Base-by-base conservation (phyloP, 2,113 vertebrate species). In the Atractosteus spatula region DNA sequence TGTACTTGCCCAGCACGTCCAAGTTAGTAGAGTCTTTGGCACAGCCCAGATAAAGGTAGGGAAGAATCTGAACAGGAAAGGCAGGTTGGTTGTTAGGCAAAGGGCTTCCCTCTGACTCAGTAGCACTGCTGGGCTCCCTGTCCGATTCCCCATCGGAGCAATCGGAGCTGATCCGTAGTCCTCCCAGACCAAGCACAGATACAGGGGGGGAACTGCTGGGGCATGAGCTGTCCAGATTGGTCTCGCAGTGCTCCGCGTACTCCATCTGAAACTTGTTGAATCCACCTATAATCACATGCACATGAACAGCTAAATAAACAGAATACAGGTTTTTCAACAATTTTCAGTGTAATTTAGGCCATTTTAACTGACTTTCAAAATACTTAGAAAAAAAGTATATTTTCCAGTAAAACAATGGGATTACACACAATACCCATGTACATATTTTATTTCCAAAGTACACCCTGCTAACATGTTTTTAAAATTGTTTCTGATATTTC, bases 11-110 rank as follows among this genome's bases (percentile, higher is more conserved):
- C 77, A 99, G 90, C 79, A 98, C 88, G 0, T 98, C 97, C 88
- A 98, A 87, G 88, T 99, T 99, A 85, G 94, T 88, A 0, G 97
- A 98, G 92, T 99, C 97, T 93, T 98, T 98, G 91, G 97, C 97
- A 79, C 97, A 99, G 90, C 97, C 97, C 84, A 99, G 92, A 88
- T 95, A 99, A 80, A 99, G 91, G 84, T 99, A 99, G 42, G 97
- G 97, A 71, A 99, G 87, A 82, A 99, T 99, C 90, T 98, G 95
- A 79, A 99, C 97, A 0, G 97, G 97, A 83, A 99, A 99, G 10
- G 97, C 94, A 3, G 96, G 95, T 84, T 98, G 97, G 90, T 95
- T 98, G 87, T 82, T 95, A 2, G 96, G 96, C 47, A 95, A 85
- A 0, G 97, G 97, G 77, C 97, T 99, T 62, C 96, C 97, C 0